These are phyloP conservation scores for Lathamus discolor DNA, from an alignment of 2,113 vertebrate genomes.

Conservation along the genomic window DNA sequence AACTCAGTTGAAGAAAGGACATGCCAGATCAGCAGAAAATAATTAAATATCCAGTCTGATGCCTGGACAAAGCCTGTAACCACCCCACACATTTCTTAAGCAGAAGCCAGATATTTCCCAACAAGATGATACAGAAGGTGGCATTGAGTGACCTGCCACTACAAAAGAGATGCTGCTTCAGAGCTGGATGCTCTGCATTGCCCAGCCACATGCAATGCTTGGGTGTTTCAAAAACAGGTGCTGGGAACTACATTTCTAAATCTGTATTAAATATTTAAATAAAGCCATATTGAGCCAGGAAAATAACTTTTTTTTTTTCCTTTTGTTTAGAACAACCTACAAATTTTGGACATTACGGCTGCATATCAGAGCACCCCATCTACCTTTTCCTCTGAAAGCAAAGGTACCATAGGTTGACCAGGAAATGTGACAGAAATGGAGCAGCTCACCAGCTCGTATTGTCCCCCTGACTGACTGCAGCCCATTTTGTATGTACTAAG, in stretches of 20 bases:
- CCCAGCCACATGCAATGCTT: not conserved
- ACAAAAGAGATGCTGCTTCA: not conserved
- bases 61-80: not conserved
- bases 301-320: not conserved
- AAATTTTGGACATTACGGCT: not conserved
- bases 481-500: too few relatives aligned
- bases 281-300: not conserved
- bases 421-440: rapidly evolving
- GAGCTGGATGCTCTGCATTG: not conserved
- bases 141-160: too few relatives aligned
- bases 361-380: not conserved
- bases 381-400: not conserved
- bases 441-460: rapidly evolving
- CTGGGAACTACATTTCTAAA: not conserved
- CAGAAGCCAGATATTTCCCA: rapidly evolving
- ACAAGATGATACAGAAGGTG: rapidly evolving
- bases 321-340: not conserved
- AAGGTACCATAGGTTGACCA: rapidly evolving
- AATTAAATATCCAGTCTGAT: not conserved
- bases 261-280: not conserved
- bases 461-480: not conserved
- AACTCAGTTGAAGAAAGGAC: not conserved
- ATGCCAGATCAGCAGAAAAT: rapidly evolving
- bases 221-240: not conserved
- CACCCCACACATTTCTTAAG: rapidly evolving